phyloP scores from a whole-genome alignment of 2,888 invertebrate genomes.

The Amphipyra tragopoginis region DNA sequence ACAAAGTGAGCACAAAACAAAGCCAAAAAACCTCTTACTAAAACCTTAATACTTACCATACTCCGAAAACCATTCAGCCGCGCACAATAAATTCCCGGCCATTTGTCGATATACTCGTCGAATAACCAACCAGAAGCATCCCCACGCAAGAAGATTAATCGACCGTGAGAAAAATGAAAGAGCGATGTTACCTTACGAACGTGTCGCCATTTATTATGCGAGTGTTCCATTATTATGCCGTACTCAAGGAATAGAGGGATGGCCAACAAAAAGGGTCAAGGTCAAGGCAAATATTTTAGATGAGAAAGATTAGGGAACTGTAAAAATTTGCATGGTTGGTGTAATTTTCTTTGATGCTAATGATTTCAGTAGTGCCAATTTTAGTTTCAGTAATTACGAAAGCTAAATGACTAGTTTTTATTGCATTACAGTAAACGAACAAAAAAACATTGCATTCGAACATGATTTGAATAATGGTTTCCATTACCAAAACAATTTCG shows the following conservation, averaged over 20 bases:
- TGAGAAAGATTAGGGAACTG: not conserved
- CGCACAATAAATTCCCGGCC: conserved; percentile 64
- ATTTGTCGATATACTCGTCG: conserved; percentile 70
- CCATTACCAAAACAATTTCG: no score
- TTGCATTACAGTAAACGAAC: no score
- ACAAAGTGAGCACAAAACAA: conserved; percentile 2
- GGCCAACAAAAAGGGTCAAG: conserved; percentile 24
- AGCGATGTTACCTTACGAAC: conserved; percentile 78
- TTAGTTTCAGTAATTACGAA: no score
- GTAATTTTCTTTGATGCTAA: not conserved
- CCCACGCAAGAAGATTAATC: conserved; percentile 75
- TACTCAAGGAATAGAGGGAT: conserved; percentile 50
- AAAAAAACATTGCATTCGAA: no score
- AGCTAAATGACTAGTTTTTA: no score
- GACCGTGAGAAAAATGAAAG: conserved; percentile 82
- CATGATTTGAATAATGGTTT: no score
- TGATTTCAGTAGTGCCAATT: not conserved
- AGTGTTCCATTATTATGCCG: conserved; percentile 74
- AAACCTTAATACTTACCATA: conserved; percentile 49
- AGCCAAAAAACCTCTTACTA: conserved; percentile 2
- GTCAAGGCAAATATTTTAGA: conserved; percentile 4
- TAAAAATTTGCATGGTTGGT: not conserved
- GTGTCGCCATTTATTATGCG: conserved; percentile 81
- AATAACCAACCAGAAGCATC: conserved; percentile 64
- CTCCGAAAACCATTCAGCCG: conserved; percentile 47